Evolutionary conservation across 2,888 invertebrate genomes (phyloP), one percentile per base, ranked within the genome.

Genomic region (Resseliella maxima): DNA sequence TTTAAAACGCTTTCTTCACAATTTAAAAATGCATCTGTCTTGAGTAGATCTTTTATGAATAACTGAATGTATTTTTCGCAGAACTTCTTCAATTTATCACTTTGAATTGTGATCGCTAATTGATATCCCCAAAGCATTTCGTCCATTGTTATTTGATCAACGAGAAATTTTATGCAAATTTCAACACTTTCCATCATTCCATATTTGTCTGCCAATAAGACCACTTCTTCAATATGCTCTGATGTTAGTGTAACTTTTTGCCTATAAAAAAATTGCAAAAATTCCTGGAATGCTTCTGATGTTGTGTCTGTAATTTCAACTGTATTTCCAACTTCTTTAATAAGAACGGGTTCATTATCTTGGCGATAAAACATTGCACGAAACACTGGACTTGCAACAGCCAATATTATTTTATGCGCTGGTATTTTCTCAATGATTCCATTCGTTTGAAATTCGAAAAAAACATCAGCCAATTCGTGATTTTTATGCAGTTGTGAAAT

Each of bases 241-340:
- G 27, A 24, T 0, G 85, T 45, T 21, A 85, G 36, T 18, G 45
- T 24, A 0, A 85, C n/a, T 35, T 41, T 35, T 0, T 18, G 6
- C 27, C 46, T 1, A 50, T 85, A 85, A 31, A 85, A 85, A 31
- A 85, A 85, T 35, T 85, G 85, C 5, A 85, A 0, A 27, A 85
- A 85, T 27, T 85, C 85, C 2, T 46, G 46, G 12, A 85, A 85
- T 50, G 27, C 85, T 46, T 45, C 50, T 18, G 31, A 0, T 1
- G 85, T 27, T 24, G 46, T n/a, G 27, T 85, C 85, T 6, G 8
- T n/a, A 21, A 85, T 46, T 85, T 85, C 27, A 31, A 85, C 31
- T 0, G 1, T 12, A 31, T 24, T 31, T 2, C 24, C 10, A 46
- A 27, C 50, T 46, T 45, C 85, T 27, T 46, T 85, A 0, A 85